These are phyloP conservation scores for Spodoptera littoralis DNA, from an alignment of 2,888 invertebrate genomes.

Conservation along the genomic window DNA sequence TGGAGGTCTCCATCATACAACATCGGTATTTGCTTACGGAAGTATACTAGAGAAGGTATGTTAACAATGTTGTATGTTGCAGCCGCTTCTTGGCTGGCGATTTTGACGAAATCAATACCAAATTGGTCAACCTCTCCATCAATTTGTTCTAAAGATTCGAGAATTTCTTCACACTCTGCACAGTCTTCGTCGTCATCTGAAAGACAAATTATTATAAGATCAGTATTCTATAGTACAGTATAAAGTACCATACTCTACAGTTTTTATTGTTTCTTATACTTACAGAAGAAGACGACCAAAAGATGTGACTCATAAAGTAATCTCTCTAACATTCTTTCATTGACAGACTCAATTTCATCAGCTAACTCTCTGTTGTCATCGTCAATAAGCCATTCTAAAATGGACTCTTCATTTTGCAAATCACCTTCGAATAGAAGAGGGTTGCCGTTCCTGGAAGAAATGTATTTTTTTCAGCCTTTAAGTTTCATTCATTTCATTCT, in stretches of 20 bases:
- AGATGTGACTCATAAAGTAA: slow-evolving; percentile 95
- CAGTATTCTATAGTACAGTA: no score
- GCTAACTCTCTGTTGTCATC: slow-evolving; percentile 97
- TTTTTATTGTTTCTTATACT: slow-evolving; percentile 63
- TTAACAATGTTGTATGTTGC: slow-evolving; percentile 94
- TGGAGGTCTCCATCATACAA: slow-evolving; percentile 96
- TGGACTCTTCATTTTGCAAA: slow-evolving; percentile 96
- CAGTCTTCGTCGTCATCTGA: slow-evolving; percentile 95
- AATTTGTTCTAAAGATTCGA: slow-evolving; percentile 97
- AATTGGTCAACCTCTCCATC: slow-evolving; percentile 98
- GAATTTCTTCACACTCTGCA: slow-evolving; percentile 96
- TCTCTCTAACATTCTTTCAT: slow-evolving; percentile 95
- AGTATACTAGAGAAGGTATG: slow-evolving; percentile 96
- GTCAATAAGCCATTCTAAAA: slow-evolving; percentile 97
- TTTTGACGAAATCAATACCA: slow-evolving; percentile 98
- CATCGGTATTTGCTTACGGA: slow-evolving; percentile 94
- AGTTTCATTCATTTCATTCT: background rate
- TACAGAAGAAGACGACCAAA: slow-evolving; percentile 97
- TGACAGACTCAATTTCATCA: slow-evolving; percentile 98
- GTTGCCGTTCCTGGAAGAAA: slow-evolving; percentile 92
- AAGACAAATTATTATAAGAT: slow-evolving; percentile 17
- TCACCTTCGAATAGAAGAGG: slow-evolving; percentile 97
- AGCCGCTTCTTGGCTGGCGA: slow-evolving; percentile 94
- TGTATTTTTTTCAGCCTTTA: no score
- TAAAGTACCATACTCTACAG: no score